Evolutionary conservation across 2,888 invertebrate species (phyloP), one percentile per base, ranked within the genome.

Genomic region (Drosophila meridiana): DNA sequence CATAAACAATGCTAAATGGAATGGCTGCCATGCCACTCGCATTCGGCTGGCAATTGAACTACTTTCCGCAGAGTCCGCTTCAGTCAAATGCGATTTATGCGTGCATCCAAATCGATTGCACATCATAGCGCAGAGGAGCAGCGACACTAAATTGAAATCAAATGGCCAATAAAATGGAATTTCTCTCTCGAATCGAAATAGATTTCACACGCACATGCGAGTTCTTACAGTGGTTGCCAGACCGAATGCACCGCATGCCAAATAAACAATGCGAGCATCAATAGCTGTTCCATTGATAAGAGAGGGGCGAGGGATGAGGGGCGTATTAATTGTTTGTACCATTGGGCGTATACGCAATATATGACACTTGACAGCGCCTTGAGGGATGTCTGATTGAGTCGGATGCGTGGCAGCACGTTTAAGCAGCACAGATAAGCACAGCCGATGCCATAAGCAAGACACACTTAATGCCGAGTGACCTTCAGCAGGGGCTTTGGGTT

Each of bases 1-100:
- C 82, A 83, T 83, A 82, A 81, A 85, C 73, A 83, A 85, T 78
- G 61, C 74, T 82, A 76, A 81, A 85, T 86, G 82, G 83, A 79
- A 82, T 78, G 50, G 78, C 78, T 69, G 78, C 65, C 72, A 66
- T 64, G 75, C 64, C 64, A 69, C 62, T 52, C 34, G 56, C 56
- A 30, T 42, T 78, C 69, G 69, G 68, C 74, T 56, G 84, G 73
- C 87, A 85, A 87, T 87, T 85, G 85, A 85, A 81, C 85, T 85
- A 84, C 84, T 81, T 87, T 84, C 48, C 9, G 28, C 63, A 50
- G 48, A 73, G 73, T 74, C 32, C n/a, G 47, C 7, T 79, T 77
- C 66, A 8, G 9, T 9, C 59, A 28, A 43, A 38, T 42, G 30
- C 52, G 58, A 77, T 69, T 73, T 72, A 73, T 76, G 76, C 42